Evolutionary conservation across 1,140 invertebrate genomes (phyloP), one percentile per base, ranked within the genome.

Genomic region (Drosophila leontia): DNA sequence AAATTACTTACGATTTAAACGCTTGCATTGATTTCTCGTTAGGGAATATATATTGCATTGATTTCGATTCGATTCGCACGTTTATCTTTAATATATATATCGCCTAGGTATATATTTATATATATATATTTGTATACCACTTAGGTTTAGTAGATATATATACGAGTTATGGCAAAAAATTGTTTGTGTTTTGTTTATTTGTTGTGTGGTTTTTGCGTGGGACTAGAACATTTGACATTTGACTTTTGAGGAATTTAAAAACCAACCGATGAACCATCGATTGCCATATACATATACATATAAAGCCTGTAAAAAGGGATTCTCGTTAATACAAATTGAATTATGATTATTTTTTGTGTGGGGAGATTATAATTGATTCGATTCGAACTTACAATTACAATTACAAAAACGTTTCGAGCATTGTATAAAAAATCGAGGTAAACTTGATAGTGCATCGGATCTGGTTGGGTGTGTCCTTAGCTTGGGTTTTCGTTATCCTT

Each of bases 391-490:
- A 87, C 74, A 87, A 77, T 75, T 86, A 86, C 64, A 60, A 78
- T 76, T 87, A 84, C 80, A 88, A 90, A 88, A 87, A 81, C 82
- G 63, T 88, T 78, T 39, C 56, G 58, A 90, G 85, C 71, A 60
- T 81, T 85, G 82, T 85, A 85, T 85, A 85, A 78, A 85, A 85
- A 85, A 85, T 85, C 82, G 82, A 84, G 82, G 82, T 84, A 84
- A 84, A 84, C 78, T 84, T 84, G 82, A 84, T 84, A 84, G 82
- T 84, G 82, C 82, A 84, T 85, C 82, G 78, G 81, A 78, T 80
- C 58, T 76, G 82, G 29, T 74, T 39, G 53, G 45, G 68, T 59
- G 69, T 50, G 65, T 58, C 48, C 67, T 57, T 60, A 42, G 41
- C 48, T 53, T 47, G 32, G 39, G 48, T 41, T 45, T 35, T 59